A percentile compares a stretch with the other conserved stretches of the same genome.
phyloP scores from a whole-genome alignment of 30 jellyfish, hydroid and myxozoan genomes.

The Chironex yamaguchii region DNA sequence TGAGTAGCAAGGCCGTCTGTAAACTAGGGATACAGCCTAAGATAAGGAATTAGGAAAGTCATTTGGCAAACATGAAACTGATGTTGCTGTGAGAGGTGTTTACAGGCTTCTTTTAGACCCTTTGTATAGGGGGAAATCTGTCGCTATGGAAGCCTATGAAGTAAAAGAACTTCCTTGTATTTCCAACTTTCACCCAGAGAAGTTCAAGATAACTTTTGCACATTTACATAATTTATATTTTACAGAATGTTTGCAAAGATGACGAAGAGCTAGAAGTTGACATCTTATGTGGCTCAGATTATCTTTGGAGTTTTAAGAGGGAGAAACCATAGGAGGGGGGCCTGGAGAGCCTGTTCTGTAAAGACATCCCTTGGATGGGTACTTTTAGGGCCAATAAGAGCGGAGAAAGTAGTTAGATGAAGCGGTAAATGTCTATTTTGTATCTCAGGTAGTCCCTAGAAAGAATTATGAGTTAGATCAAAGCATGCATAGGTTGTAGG shows the following conservation, averaged over 20 bases:
- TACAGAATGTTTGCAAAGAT: slow-evolving; percentile 30
- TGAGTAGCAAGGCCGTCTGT: slow-evolving; percentile 20
- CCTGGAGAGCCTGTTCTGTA: slow-evolving; percentile 49
- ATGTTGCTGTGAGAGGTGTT: slow-evolving; percentile 52
- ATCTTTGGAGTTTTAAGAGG: slow-evolving; percentile 26
- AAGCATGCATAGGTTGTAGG: slow-evolving; percentile 40
- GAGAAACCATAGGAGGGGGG: slow-evolving; percentile 20
- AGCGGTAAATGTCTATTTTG: not conserved
- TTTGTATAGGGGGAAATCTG: slow-evolving; percentile 6
- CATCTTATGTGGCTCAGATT: slow-evolving; percentile 30
- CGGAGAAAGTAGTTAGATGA: slow-evolving; percentile 6
- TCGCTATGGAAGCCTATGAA: slow-evolving; percentile 55
- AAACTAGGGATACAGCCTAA: slow-evolving; percentile 1
- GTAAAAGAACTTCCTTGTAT: slow-evolving; percentile 53
- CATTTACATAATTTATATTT: slow-evolving; percentile 12
- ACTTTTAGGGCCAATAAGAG: slow-evolving; percentile 7
- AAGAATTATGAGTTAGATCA: slow-evolving; percentile 3
- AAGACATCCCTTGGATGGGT: slow-evolving; percentile 25
- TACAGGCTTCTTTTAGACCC: slow-evolving; percentile 42
- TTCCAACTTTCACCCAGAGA: slow-evolving; percentile 28
- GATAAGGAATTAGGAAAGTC: slow-evolving; percentile 42
- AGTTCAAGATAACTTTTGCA: slow-evolving; percentile 4
- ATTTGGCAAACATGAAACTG: slow-evolving; percentile 60
- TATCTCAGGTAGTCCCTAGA: not conserved
- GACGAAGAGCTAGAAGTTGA: slow-evolving; percentile 34